Conservation (phyloP, 2,888 invertebrate genomes). For the Scaptomyza parva region DNA sequence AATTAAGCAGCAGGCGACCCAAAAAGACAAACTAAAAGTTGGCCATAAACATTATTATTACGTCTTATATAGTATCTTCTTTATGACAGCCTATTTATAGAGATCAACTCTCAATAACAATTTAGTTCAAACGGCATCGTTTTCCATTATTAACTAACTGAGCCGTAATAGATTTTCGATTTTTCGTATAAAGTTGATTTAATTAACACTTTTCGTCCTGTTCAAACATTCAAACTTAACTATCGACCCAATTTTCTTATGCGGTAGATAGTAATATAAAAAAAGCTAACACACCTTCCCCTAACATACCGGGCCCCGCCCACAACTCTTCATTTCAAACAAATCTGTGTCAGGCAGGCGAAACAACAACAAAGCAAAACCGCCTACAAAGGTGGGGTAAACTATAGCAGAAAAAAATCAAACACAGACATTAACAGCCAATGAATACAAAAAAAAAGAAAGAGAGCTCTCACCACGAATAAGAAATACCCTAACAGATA, state of each 20-base stretch:
- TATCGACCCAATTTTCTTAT: conserved; percentile 57
- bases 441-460: background rate
- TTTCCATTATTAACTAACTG: background rate
- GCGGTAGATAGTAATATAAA: conserved; percentile 15
- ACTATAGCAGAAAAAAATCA: conserved; percentile 2
- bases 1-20: conserved; percentile 55
- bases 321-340: conserved; percentile 1
- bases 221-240: conserved; percentile 47
- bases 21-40: conserved; percentile 33
- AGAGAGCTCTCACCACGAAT: background rate
- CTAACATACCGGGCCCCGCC: background rate
- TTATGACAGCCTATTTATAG: conserved; percentile 9
- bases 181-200: conserved; percentile 40
- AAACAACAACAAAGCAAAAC: conserved; percentile 6
- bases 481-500: conserved; percentile 4
- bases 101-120: background rate
- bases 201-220: conserved; percentile 41
- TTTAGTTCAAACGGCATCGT: conserved; percentile 1
- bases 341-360: conserved; percentile 39
- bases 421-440: conserved; percentile 25
- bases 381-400: conserved; percentile 4
- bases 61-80: background rate
- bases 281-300: conserved; percentile 8
- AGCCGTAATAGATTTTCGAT: conserved; percentile 19
- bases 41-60: conserved; percentile 46